Evolutionary conservation across 2,888 invertebrate genomes (phyloP).

Genomic region (Cynaeus angustus): DNA sequence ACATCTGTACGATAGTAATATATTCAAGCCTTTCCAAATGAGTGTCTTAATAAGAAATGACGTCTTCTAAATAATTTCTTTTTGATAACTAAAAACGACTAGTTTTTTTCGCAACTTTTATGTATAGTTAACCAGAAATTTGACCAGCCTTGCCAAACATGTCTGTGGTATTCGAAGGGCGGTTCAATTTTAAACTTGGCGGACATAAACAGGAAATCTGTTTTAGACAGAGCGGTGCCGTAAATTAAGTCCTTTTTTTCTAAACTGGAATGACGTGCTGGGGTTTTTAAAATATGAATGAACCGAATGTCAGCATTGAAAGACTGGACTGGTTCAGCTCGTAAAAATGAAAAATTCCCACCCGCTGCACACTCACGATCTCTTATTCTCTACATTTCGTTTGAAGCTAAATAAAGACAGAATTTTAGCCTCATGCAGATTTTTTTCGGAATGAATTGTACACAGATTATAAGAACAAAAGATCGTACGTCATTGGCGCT

Average conservation of each 20-base stretch:
- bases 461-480: slow-evolving; percentile 55
- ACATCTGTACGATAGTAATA: too few species aligned
- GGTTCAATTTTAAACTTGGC: slow-evolving; percentile 48
- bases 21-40: too few species aligned
- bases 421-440: slow-evolving; percentile 2
- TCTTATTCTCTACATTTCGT: slow-evolving; percentile 19
- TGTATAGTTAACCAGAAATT: background rate
- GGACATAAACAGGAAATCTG: slow-evolving; percentile 64
- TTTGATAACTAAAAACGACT: too few species aligned
- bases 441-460: slow-evolving; percentile 39
- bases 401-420: slow-evolving; percentile 30
- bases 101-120: too few species aligned
- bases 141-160: background rate
- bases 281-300: slow-evolving; percentile 64
- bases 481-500: slow-evolving; percentile 51
- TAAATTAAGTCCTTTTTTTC: slow-evolving; percentile 64
- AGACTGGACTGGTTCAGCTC: slow-evolving; percentile 56
- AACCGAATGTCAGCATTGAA: slow-evolving; percentile 59
- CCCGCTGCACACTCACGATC: slow-evolving; percentile 27
- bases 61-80: background rate
- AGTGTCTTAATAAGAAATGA: background rate
- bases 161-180: background rate
- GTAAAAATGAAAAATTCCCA: slow-evolving; percentile 51
- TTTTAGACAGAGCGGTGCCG: slow-evolving; percentile 64
- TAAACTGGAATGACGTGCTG: slow-evolving; percentile 56